Percentiles rank a stretch among this genome's conserved stretches.
Conservation (phyloP, 2,113 vertebrate species). For the Urocitellus parryii region DNA sequence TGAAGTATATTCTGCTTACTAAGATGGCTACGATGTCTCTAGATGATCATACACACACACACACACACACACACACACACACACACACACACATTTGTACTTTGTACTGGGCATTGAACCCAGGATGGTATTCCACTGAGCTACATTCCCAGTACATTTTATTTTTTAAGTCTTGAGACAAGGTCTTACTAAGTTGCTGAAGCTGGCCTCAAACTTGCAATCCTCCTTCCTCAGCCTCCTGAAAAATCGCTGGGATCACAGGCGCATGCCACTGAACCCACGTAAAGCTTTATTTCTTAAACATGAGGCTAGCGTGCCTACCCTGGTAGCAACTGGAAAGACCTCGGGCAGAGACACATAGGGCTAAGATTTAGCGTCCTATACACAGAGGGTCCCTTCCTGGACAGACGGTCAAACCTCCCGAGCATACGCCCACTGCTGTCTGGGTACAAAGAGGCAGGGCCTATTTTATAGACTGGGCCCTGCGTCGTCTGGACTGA, state of each 20-base stretch:
- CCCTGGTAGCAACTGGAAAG: background rate
- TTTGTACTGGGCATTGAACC: too few species aligned
- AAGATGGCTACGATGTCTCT: background rate
- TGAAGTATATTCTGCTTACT: background rate
- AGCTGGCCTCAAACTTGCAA: background rate
- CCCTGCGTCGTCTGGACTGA: background rate
- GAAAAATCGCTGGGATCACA: background rate
- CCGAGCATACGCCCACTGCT: background rate
- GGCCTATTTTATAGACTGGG: background rate
- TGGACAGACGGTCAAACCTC: background rate
- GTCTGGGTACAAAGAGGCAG: background rate
- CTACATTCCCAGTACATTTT: background rate
- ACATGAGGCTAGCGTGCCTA: too few species aligned
- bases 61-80: too few species aligned
- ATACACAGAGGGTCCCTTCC: background rate
- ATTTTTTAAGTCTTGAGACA: background rate
- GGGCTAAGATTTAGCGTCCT: background rate
- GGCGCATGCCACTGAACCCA: background rate
- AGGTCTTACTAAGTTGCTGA: background rate
- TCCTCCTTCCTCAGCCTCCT: too few species aligned
- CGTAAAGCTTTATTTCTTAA: too few species aligned
- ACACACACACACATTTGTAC: too few species aligned
- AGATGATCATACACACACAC: too few species aligned
- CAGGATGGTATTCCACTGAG: too few species aligned
- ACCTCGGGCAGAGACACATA: background rate